Conservation (phyloP, 2,888 invertebrate species). For the Apantesis nais region DNA sequence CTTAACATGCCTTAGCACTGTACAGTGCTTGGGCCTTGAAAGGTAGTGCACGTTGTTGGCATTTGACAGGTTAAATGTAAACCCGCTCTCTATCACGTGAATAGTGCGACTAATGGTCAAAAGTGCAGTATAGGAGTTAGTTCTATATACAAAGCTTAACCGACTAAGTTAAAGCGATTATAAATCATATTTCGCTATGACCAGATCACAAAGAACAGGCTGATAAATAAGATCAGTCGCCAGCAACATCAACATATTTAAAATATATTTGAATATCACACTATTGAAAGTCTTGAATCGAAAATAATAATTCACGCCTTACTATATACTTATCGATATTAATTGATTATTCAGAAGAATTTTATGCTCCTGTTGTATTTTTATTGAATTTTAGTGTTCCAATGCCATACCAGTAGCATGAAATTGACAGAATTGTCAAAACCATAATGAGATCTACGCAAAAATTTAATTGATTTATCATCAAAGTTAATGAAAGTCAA, state of each 20-base stretch:
- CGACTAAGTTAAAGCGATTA: slow-evolving; percentile 15
- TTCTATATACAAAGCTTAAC: slow-evolving; percentile 17
- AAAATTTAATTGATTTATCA: neutral
- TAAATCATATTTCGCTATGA: slow-evolving; percentile 8
- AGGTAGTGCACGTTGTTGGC: too few relatives aligned
- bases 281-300: neutral
- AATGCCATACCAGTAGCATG: too few relatives aligned
- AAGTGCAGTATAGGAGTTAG: slow-evolving; percentile 8
- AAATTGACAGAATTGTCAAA: too few relatives aligned
- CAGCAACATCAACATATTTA: neutral
- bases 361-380: neutral
- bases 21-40: too few relatives aligned
- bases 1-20: too few relatives aligned
- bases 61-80: too few relatives aligned
- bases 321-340: neutral
- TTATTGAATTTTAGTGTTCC: neutral
- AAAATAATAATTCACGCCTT: neutral
- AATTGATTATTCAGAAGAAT: neutral
- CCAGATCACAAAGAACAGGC: neutral
- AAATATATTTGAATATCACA: neutral
- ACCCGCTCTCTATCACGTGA: neutral
- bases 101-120: neutral
- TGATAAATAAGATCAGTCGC: neutral
- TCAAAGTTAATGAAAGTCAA: too few relatives aligned
- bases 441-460: neutral